Evolutionary conservation across 2,888 invertebrate species (phyloP).

Genomic region (Zelleria hepariella): DNA sequence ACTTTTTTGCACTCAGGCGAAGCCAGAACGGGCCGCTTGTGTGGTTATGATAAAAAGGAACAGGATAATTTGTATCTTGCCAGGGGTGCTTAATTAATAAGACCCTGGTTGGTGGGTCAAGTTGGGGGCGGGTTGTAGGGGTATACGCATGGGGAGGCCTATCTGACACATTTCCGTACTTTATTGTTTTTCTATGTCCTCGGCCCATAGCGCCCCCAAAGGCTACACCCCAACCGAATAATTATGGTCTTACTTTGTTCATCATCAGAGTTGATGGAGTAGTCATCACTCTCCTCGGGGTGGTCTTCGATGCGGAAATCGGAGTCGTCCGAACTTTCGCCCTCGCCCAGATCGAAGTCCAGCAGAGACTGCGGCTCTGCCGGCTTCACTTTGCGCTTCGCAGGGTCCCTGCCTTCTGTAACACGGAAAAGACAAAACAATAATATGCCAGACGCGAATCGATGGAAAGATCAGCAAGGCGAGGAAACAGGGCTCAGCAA

Average conservation of each 20-base stretch:
- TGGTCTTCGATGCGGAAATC: constrained; percentile 94
- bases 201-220: too few species aligned
- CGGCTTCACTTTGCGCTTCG: constrained; percentile 86
- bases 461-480: neutral
- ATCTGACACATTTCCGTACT: too few species aligned
- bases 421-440: constrained; percentile 10
- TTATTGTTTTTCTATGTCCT: too few species aligned
- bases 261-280: constrained; percentile 78
- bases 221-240: too few species aligned
- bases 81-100: too few species aligned
- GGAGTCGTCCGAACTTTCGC: constrained; percentile 94
- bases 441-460: constrained; percentile 4
- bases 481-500: neutral
- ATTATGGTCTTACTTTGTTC: constrained; percentile 62
- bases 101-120: too few species aligned
- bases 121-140: too few species aligned
- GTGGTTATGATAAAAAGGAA: too few species aligned
- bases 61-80: too few species aligned
- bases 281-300: constrained; percentile 83
- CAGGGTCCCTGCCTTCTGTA: constrained; percentile 76
- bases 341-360: constrained; percentile 89
- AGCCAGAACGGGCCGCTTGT: too few species aligned
- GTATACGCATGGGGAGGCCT: too few species aligned
- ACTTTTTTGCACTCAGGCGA: too few species aligned
- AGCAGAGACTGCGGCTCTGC: constrained; percentile 81